Base-by-base conservation (phyloP, 2,113 vertebrate genomes). In the Danionella cerebrum region DNA sequence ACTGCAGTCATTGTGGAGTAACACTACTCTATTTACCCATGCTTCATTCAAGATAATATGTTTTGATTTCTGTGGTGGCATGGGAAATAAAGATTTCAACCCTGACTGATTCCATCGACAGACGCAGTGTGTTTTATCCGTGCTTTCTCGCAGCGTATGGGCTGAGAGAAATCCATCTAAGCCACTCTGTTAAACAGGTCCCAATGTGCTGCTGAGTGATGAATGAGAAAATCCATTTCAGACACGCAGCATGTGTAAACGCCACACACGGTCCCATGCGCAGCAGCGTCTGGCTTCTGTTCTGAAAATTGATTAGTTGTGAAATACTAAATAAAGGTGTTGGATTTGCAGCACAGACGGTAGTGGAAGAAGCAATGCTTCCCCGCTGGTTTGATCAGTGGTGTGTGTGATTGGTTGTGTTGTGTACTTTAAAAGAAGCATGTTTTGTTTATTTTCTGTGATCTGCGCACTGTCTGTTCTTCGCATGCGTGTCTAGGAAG, bases 61-160 rank as follows among this genome's bases (percentile, higher is more conserved):
- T 64, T 48, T 64, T 48, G 11, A 12, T 48, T 64, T 48, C 19
- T 9, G 5, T 27, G 60, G 8, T 3, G 12, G 19, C 44, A 22
- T 24, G 42, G 60, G 29, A 48, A 64, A 48, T 55, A 33, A 12
- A 9, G 16, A 9, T 2, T 55, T 67, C 55, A 16, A 25, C 44
- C 8, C 2, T 29, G 39, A 35, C 51, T 55, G 65, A 41, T 41
- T 53, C 38, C 38, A 54, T 67, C 42, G 36, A 55, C 38, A 53
- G 63, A 13, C 47, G 36, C 36, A 71, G n/a, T 69, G 70, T 77
- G 63, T 60, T 65, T 33, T 73, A 62, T 74, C 69, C 65, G 59
- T 67, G 63, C 69, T 72, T 47, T 48, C 31, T 74, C 65, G 25
- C 71, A 45, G 44, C 33, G 4, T 53, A 27, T 64, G 22, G 5